Evolutionary conservation across 2,888 invertebrate genomes (phyloP).

Genomic region (Metallyticus violacea): DNA sequence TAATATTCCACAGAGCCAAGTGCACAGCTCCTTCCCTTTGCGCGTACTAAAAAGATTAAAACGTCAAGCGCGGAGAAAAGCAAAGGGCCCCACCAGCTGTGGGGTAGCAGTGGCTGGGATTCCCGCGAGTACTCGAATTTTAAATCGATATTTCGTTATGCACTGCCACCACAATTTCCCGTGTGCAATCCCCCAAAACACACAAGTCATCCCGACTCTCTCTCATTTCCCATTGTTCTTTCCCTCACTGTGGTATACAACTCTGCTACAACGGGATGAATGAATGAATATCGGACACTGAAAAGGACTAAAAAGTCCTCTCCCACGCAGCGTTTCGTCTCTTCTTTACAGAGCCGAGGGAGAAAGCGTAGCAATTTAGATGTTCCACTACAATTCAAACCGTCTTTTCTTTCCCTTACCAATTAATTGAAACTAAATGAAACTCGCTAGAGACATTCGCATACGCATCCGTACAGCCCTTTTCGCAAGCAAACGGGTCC

Average conservation of each 20-base stretch:
- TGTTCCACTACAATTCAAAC: constrained; percentile 4
- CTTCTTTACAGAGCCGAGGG: background rate
- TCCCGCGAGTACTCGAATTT: background rate
- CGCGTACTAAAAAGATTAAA: background rate
- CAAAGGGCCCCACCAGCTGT: background rate
- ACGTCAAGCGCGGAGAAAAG: background rate
- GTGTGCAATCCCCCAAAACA: constrained; percentile 7
- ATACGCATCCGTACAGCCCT: background rate
- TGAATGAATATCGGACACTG: background rate
- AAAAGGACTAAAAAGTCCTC: background rate
- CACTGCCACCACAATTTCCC: too few relatives aligned
- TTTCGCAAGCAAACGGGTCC: background rate
- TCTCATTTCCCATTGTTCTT: background rate
- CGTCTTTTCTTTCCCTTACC: constrained; percentile 2
- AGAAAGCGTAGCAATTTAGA: constrained; percentile 9
- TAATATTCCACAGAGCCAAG: too few relatives aligned
- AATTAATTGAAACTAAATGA: constrained; percentile 9
- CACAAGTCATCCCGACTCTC: constrained; percentile 3
- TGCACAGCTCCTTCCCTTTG: too few relatives aligned
- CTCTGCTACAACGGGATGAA: background rate
- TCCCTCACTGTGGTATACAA: background rate
- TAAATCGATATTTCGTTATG: background rate
- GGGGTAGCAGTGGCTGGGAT: background rate
- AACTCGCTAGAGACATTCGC: background rate
- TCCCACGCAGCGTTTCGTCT: background rate